Percentiles rank a stretch among this genome's conserved stretches.
phyloP scores from a whole-genome alignment of 2,113 vertebrate species.

The Numenius arquata region DNA sequence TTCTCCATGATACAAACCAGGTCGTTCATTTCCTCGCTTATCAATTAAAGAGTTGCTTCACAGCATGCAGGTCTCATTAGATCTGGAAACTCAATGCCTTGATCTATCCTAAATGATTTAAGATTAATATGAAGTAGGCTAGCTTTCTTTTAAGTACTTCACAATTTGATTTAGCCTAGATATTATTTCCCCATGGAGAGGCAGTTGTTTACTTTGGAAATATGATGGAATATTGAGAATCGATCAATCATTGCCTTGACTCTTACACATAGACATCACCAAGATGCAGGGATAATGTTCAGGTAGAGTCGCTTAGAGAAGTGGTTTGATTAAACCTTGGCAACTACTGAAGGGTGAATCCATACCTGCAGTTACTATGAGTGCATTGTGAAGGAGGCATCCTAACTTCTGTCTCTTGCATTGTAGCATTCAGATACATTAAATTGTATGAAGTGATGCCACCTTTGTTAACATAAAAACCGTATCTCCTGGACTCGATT shows the following conservation, averaged over 20 bases:
- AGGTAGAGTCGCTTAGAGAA: not conserved
- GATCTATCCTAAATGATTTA: conserved; percentile 54
- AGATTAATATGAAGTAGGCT: conserved; percentile 7
- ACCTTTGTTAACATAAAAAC: not conserved
- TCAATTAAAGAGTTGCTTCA: not conserved
- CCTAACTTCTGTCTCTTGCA: not conserved
- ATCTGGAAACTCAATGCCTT: conserved; percentile 7
- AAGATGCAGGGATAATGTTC: not conserved
- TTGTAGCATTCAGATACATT: not conserved
- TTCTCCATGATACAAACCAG: not conserved
- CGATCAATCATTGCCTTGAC: conserved; percentile 4
- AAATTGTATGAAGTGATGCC: not conserved
- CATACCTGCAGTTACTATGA: not conserved
- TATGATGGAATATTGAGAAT: conserved; percentile 51
- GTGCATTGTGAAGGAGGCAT: not conserved
- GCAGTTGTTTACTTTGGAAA: conserved; percentile 56
- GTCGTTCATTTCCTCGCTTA: not conserved
- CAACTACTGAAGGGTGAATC: not conserved
- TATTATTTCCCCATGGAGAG: conserved; percentile 62
- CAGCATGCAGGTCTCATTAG: conserved; percentile 1
- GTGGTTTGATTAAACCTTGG: not conserved
- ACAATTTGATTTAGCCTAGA: conserved; percentile 45
- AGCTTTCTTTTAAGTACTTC: conserved; percentile 25
- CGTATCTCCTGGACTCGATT: not conserved
- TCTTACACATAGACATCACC: not conserved